Base-by-base conservation (phyloP, 2,797 vertebrate species). In the Platalea minor region DNA sequence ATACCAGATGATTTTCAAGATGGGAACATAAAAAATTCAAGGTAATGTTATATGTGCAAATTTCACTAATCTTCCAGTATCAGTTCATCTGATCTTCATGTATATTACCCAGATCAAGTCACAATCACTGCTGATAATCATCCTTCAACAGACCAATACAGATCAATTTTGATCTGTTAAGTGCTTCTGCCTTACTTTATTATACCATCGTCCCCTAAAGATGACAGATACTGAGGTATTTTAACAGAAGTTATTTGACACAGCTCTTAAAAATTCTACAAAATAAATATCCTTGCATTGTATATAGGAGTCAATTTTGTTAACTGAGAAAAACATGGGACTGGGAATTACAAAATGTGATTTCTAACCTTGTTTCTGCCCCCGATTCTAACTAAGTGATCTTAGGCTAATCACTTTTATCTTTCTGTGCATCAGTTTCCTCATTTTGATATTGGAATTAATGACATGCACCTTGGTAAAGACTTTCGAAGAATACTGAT, bases 401-500 rank as follows among this genome's bases (percentile, higher is more conserved):
- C 85, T 78, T 51, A 61, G 57, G 85, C 85, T 87, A 95, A 91
- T 88, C 85, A 35, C 70, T 84, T 93, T 77, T 92, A 96, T 94
- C 92, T 96, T 94, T n/a, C 91, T 73, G 6, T 61, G 88, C 65
- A 88, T 91, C 91, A 28, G 77, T 86, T 95, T 93, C 75, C 84
- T 94, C 93, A 79, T 92, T 96, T 73, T 68, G 95, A 92, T 91
- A 92, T 48, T 88, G 76, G 91, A 94, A 95, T 94, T 96, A 92
- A 95, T 91, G 90, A 88, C 82, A 91, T 56, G 54, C 50, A 89
- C 79, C 82, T 88, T 67, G 51, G 85, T 65, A 89, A 94, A 92
- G 93, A 78, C 89, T 95, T 95, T 88, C 88, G 89, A 93, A 73
- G 91, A 91, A 92, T 89, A 93, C 87, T 95, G 92, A 96, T 95